Percentiles rank a stretch among this genome's conserved stretches.
These are phyloP conservation scores for Suillia variegata DNA, from an alignment of 2,888 invertebrate genomes.

Conservation along the genomic window DNA sequence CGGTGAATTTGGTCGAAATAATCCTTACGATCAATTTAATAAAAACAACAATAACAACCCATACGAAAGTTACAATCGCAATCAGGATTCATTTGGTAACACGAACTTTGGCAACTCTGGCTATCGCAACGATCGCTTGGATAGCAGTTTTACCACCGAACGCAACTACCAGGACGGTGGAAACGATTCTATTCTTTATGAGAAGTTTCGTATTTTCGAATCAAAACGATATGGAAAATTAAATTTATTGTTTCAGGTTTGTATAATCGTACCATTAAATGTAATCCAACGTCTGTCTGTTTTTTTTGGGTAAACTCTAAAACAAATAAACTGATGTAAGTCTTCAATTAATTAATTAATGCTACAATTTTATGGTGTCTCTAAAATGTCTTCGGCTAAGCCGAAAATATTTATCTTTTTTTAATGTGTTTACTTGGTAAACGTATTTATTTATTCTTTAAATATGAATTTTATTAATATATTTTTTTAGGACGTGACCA, in stretches of 20 bases:
- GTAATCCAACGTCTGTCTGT: no score
- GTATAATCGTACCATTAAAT: background rate
- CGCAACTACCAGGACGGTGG: slow-evolving; percentile 38
- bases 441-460: background rate
- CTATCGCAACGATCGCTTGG: slow-evolving; percentile 49
- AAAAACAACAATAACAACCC: slow-evolving; percentile 27
- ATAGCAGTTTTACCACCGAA: slow-evolving; percentile 52
- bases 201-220: slow-evolving; percentile 75
- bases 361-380: background rate
- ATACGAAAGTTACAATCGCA: slow-evolving; percentile 34
- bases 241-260: slow-evolving; percentile 81
- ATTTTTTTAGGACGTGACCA: slow-evolving; percentile 71
- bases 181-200: slow-evolving; percentile 57
- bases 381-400: no score
- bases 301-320: no score
- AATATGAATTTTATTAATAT: background rate
- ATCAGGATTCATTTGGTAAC: slow-evolving; percentile 33
- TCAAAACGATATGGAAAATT: slow-evolving; percentile 73
- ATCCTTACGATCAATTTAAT: slow-evolving; percentile 32
- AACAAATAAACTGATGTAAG: no score
- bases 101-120: slow-evolving; percentile 31
- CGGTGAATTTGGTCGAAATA: slow-evolving; percentile 34
- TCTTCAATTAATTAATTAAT: background rate
- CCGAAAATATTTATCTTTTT: no score
- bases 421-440: no score